Evolutionary conservation across 2,113 vertebrate species (phyloP).

Genomic region (Mesocricetus auratus): DNA sequence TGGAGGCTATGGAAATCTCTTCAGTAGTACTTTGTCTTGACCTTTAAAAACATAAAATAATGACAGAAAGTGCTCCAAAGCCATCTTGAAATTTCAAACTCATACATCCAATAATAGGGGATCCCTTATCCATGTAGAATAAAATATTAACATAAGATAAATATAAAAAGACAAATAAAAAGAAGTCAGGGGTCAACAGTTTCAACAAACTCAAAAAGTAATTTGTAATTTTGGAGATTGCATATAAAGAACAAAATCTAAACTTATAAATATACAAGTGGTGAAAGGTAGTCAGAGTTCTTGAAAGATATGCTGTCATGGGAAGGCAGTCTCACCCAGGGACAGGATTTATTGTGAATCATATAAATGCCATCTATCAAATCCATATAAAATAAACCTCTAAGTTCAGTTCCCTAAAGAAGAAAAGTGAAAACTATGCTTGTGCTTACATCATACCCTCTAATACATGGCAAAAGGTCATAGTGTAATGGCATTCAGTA

Average conservation of each 20-base stretch:
- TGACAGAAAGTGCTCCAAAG: neutral
- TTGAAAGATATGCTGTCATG: neutral
- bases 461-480: neutral
- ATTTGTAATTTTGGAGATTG: neutral
- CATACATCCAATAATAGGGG: neutral
- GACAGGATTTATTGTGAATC: neutral
- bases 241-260: neutral
- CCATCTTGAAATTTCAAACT: neutral
- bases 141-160: slow-evolving; percentile 43
- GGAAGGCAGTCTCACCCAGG: neutral
- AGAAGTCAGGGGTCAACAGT: neutral
- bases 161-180: neutral
- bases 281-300: neutral
- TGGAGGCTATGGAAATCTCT: neutral
- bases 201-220: neutral
- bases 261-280: neutral
- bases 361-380: neutral
- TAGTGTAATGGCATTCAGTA: neutral
- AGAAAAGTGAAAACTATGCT: neutral
- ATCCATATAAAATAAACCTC: neutral
- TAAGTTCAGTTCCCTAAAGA: neutral
- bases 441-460: rapidly evolving
- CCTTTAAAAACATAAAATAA: neutral
- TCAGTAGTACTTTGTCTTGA: neutral
- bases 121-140: neutral